Evolutionary conservation across 1,140 invertebrate genomes (phyloP), one percentile per base, ranked within the genome.

Genomic region (Zaprionus nigranus): DNA sequence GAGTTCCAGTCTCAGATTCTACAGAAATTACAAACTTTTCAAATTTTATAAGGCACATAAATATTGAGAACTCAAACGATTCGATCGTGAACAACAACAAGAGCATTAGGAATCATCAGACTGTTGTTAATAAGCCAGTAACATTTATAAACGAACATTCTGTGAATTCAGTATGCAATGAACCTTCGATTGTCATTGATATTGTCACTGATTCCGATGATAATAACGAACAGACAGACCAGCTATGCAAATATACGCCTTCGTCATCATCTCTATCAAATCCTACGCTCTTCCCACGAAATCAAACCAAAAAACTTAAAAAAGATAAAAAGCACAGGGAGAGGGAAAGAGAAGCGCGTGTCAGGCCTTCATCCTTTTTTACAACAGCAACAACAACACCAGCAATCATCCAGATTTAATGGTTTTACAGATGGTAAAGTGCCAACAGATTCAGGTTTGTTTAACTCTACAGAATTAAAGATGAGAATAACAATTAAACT

Each of bases 201-300:
- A 88, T 92, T 51, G 91, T 79, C 9, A 86, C 91, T 0, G 91
- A 92, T 74, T 92, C 91, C 15, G 78, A 90, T 77, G 90, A 91
- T 5, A 83, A 76, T 56, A 78, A 88, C 15, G 46, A 51, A 28
- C 51, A 30, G 17, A 15, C 30, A 28, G 68, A 72, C 11, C 57
- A 53, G 34, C 34, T 20, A 24, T 60, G 51, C 64, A 22, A 12
- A 57, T 54, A 24, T 17, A 20, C 43, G 12, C 51, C 63, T 17
- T 53, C 63, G 12, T 53, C 65, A 49, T 22, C 61, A 9, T 63
- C 57, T 46, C 17, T 54, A 51, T 22, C 71, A 20, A 20, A 69
- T 30, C 65, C 69, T 24, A 40, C 58, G 28, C 36, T 66, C 0
- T 73, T 67, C 36, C 34, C 40, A 43, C 67, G 64, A 6, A 51